Evolutionary conservation across 2,888 invertebrate species (phyloP), one percentile per base, ranked within the genome.

Genomic region (Patella caerulea): DNA sequence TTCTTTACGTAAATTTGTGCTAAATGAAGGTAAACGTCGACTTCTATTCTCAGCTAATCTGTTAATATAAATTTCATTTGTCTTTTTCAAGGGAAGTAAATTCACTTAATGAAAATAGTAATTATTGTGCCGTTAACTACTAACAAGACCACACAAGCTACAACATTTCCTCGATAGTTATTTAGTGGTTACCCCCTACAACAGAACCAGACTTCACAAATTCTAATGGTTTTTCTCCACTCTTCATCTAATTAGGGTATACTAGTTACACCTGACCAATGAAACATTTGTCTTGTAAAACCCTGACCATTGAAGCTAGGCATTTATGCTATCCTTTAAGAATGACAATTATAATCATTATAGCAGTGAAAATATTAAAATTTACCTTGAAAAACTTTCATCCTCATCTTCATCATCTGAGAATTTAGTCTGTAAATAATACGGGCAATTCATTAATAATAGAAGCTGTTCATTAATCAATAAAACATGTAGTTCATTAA

Each of bases 321-420:
- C 45, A 45, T 45, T 45, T 45, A 45, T 9, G 45, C 45, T 45
- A 9, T 45, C 45, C 9, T 45, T 45, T 45, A 45, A 45, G 7
- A 45, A 45, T 45, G 45, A 45, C 45, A 45, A 45, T 45, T 45
- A 9, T 45, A 45, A 45, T 45, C 45, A 45, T 45, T 45, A 9
- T 45, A 45, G 45, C 45, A 45, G 9, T 45, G 9, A 45, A 45
- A 45, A 45, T 15, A 17, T 45, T 45, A 2, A 45, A 24, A 79
- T 77, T 83, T 80, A 88, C 88, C 83, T 85, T 80, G 89, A 89
- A 82, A 89, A 89, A 78, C 85, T 84, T 73, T 89, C 89, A 79
- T 89, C 89, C 72, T 83, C 84, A 80, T 81, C 81, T 14, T 84
- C 86, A 74, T 79, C 81, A 59, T 85, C 84, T 69, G 78, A 78